Percentiles rank a stretch among this genome's conserved stretches.
Conservation (phyloP, 2,113 vertebrate genomes). For the rat (Rattus norvegicus) region GRCr8 NC_086029.1:26804501-26805000, state of each 20-base stretch:
- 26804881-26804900: neutral
- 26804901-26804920: slow-evolving; percentile 26
- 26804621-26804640: slow-evolving; percentile 73
- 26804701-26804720: slow-evolving; percentile 61
- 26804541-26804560: slow-evolving; percentile 30
- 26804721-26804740: slow-evolving; percentile 74
- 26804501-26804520: neutral
- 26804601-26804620: slow-evolving; percentile 74
- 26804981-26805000: neutral
- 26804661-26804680: slow-evolving; percentile 83
- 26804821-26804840: slow-evolving; percentile 37
- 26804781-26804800: neutral
- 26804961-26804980: neutral
- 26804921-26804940: neutral
- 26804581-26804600: slow-evolving; percentile 41
- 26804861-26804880: neutral
- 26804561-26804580: slow-evolving; percentile 9
- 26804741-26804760: slow-evolving; percentile 55
- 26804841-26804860: neutral
- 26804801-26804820: neutral
- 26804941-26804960: neutral
- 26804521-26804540: neutral
- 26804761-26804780: slow-evolving; percentile 68
- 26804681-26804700: slow-evolving; percentile 72
- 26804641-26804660: slow-evolving; percentile 78